These are phyloP conservation scores for Xestia c-nigrum DNA, from an alignment of 2,888 invertebrate species.

Conservation along the genomic window DNA sequence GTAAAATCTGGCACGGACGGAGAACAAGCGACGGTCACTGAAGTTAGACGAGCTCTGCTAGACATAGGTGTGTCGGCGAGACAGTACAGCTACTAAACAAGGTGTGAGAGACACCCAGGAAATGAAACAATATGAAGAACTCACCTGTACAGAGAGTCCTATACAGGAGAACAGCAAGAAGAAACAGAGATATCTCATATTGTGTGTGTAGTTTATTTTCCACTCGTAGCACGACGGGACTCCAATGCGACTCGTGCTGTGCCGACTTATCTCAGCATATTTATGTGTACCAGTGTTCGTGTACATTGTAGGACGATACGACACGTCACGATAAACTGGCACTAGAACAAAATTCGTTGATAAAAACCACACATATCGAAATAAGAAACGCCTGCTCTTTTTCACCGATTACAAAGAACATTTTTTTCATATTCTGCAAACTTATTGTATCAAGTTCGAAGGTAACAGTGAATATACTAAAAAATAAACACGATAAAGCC, in stretches of 20 bases:
- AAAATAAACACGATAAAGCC: neutral
- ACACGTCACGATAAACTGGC: slow-evolving; percentile 35
- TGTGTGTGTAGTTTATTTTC: slow-evolving; percentile 7
- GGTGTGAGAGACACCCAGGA: neutral
- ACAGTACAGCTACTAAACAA: neutral
- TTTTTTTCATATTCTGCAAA: neutral
- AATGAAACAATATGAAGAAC: slow-evolving; percentile 40
- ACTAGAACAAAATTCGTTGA: neutral
- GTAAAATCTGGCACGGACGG: neutral
- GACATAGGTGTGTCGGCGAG: neutral
- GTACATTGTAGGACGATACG: slow-evolving; percentile 44
- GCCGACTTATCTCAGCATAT: slow-evolving; percentile 43
- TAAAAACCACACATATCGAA: too few species aligned
- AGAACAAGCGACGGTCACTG: neutral
- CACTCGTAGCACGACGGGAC: slow-evolving; percentile 14
- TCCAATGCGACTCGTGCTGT: slow-evolving; percentile 31
- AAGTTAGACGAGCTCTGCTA: neutral
- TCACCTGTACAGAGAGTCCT: slow-evolving; percentile 70
- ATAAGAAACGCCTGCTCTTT: neutral
- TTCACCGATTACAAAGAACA: neutral
- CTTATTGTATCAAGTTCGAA: neutral
- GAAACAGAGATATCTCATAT: slow-evolving; percentile 52
- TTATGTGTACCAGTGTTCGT: slow-evolving; percentile 44
- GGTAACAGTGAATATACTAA: too few species aligned
- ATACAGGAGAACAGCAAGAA: slow-evolving; percentile 64